These are phyloP conservation scores for Semnornis frantzii DNA, from an alignment of 2,113 vertebrate species.

Conservation along the genomic window DNA sequence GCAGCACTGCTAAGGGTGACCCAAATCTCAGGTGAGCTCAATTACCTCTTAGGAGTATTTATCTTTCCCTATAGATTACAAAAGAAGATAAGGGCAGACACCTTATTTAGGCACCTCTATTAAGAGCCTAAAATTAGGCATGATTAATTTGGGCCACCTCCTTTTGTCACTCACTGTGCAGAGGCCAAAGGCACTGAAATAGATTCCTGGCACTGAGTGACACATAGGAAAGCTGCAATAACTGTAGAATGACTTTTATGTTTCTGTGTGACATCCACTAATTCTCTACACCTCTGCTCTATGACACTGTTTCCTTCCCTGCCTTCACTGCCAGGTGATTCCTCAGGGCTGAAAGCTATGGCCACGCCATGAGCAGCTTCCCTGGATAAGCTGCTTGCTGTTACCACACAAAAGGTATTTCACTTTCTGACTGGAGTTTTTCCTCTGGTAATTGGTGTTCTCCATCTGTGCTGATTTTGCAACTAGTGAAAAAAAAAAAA, in stretches of 20 bases:
- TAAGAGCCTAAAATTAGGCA: conserved; percentile 48
- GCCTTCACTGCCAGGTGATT: neutral
- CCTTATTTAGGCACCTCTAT: conserved; percentile 23
- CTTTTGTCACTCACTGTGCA: neutral
- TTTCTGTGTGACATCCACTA: neutral
- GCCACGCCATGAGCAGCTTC: neutral
- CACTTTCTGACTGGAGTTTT: neutral
- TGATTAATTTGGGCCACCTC: conserved; percentile 34
- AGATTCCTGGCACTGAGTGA: neutral
- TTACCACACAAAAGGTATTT: neutral
- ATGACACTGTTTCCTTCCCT: neutral
- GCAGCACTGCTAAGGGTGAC: neutral
- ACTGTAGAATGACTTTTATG: neutral
- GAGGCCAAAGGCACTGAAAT: neutral
- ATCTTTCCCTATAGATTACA: neutral
- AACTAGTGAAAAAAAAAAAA: neutral
- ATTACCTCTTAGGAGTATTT: neutral
- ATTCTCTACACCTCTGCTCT: neutral
- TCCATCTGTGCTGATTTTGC: neutral
- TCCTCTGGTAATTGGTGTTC: neutral
- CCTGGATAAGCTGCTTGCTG: conserved; percentile 4
- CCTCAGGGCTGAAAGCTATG: neutral
- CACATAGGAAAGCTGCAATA: neutral
- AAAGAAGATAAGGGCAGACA: neutral
- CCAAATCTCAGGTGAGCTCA: neutral